Evolutionary conservation across 1,140 invertebrate genomes (phyloP), one percentile per base, ranked within the genome.

Genomic region (Trichomalopsis sarcophagae): DNA sequence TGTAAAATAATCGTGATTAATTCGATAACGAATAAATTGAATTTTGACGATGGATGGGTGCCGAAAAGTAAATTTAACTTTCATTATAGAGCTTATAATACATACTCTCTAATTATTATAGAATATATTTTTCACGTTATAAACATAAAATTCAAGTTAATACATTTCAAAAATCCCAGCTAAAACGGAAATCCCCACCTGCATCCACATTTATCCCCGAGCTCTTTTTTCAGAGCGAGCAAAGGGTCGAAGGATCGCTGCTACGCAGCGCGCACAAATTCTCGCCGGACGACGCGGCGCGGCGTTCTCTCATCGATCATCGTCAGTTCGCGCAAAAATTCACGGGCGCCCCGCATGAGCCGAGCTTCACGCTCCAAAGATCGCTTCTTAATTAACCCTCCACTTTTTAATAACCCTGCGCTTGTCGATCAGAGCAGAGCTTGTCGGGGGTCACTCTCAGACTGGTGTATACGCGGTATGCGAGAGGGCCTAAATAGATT

Each of bases 371-470:
- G 79, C 81, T 82, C 50, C 76, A 47, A 81, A 89, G 88, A 91
- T 89, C 87, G 86, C 88, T 91, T 90, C 90, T 90, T 91, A 91
- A 92, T 92, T 91, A 90, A 91, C 89, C 88, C 82, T 85, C 30
- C 73, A n/a, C 40, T 66, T 86, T 82, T 86, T 82, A 86, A 87
- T 84, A 87, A 83, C 77, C 75, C 68, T 77, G 23, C 21, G 50
- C 75, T 77, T 84, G 82, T 87, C 86, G 74, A 84, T 87, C 75
- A 82, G 73, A 36, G 40, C 40, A 44, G 27, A 27, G 4, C 50
- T 85, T 77, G 21, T n/a, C 6, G 55, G 55, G 55, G 55, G 6
- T 62, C 55, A 62, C 7, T 62, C 55, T 21, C 21, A 21, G 17
- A 62, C 14, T 62, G 27, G 27, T 1, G 50, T 21, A 50, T 68